Conservation (phyloP, 2,888 invertebrate species). For the Dryadula phaetusa region DNA sequence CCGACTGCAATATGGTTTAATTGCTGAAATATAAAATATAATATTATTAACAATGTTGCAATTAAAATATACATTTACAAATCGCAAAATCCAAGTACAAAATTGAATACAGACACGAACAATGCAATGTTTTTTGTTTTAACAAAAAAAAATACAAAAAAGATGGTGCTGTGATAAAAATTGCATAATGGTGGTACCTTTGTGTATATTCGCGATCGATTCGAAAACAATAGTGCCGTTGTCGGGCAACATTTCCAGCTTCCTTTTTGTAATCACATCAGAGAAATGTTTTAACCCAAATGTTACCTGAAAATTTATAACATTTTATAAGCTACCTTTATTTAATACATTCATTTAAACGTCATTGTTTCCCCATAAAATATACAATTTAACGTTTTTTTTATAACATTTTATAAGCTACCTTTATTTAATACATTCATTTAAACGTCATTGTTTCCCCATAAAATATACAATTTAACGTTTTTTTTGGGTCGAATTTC, state of each 20-base stretch:
- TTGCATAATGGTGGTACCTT: constrained; percentile 70
- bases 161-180: constrained; percentile 36
- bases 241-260: constrained; percentile 96
- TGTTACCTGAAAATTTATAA: constrained; percentile 66
- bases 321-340: not conserved
- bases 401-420: not conserved
- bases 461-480: not conserved
- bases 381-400: no score
- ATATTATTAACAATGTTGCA: not conserved
- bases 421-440: not conserved
- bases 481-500: not conserved
- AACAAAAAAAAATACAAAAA: constrained; percentile 26
- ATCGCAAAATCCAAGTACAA: not conserved
- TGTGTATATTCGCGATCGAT: constrained; percentile 94
- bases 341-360: not conserved
- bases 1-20: constrained; percentile 78
- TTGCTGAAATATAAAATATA: constrained; percentile 62
- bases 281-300: constrained; percentile 92
- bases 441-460: no score
- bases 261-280: constrained; percentile 96
- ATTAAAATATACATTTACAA: not conserved
- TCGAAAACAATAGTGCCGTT: constrained; percentile 97
- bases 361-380: no score
- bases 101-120: constrained; percentile 26
- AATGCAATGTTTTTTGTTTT: constrained; percentile 32